Evolutionary conservation across 2,888 invertebrate species (phyloP).

Genomic region (Drosophila paramelanica): DNA sequence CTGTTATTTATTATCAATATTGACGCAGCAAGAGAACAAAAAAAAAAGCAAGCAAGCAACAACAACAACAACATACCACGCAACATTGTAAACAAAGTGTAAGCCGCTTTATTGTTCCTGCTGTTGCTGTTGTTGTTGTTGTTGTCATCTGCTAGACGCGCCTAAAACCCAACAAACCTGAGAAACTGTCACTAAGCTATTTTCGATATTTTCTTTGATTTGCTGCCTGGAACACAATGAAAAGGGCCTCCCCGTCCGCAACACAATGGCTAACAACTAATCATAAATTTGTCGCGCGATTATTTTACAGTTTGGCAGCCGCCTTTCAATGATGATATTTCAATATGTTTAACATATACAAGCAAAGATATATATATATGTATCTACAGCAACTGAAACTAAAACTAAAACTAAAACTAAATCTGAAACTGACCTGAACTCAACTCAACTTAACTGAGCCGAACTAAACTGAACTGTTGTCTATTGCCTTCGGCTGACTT

Average conservation of each 20-base stretch:
- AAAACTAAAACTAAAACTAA: slow-evolving; percentile 2
- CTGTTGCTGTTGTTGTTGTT: slow-evolving; percentile 43
- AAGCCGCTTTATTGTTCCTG: slow-evolving; percentile 70
- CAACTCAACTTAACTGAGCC: slow-evolving; percentile 3
- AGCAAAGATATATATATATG: slow-evolving; percentile 11
- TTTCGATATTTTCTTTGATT: slow-evolving; percentile 59
- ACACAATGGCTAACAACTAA: slow-evolving; percentile 62
- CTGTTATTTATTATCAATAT: slow-evolving; percentile 80
- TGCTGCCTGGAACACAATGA: slow-evolving; percentile 43
- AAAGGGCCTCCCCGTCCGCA: slow-evolving; percentile 20
- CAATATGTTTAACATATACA: slow-evolving; percentile 40
- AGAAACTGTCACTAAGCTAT: slow-evolving; percentile 69
- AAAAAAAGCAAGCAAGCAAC: slow-evolving; percentile 1
- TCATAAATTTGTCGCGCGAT: slow-evolving; percentile 79
- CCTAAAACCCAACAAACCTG: slow-evolving; percentile 57
- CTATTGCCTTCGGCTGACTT: slow-evolving; percentile 54
- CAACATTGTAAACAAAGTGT: slow-evolving; percentile 80
- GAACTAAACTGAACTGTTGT: slow-evolving; percentile 8
- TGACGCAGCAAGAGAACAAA: slow-evolving; percentile 63
- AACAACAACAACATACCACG: slow-evolving; percentile 75
- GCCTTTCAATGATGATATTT: slow-evolving; percentile 61
- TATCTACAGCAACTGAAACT: not conserved
- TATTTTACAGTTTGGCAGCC: slow-evolving; percentile 71
- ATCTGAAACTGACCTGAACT: slow-evolving; percentile 22
- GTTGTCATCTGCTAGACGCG: slow-evolving; percentile 47